phyloP scores from a whole-genome alignment of 2,113 vertebrate species.

The Caracal caracal region DNA sequence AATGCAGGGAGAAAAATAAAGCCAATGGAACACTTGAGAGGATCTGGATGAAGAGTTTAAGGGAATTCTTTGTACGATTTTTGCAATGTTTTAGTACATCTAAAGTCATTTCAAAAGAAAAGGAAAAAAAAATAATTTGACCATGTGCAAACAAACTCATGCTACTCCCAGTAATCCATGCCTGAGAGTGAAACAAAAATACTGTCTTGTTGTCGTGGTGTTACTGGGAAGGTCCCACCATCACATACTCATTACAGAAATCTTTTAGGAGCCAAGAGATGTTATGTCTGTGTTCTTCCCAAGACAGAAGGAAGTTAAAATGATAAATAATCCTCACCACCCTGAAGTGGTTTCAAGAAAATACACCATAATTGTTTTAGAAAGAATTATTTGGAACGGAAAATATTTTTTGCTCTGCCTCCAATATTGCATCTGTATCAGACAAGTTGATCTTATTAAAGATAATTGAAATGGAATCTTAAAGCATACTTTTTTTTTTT shows the following conservation, averaged over 20 bases:
- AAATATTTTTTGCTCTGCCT: constrained; percentile 69
- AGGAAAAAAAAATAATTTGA: not conserved
- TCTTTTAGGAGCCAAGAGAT: constrained; percentile 25
- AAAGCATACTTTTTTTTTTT: constrained; percentile 70
- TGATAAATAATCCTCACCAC: constrained; percentile 29
- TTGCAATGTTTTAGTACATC: not conserved
- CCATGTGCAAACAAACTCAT: not conserved
- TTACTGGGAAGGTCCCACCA: not conserved
- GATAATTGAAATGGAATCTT: constrained; percentile 75
- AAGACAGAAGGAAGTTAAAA: constrained; percentile 58
- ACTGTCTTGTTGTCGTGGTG: not conserved
- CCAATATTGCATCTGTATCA: constrained; percentile 64
- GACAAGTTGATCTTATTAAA: constrained; percentile 75
- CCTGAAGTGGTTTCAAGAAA: constrained; percentile 69
- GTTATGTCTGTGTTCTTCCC: not conserved
- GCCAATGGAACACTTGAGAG: not conserved
- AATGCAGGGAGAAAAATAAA: not conserved
- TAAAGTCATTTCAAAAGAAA: constrained; percentile 53
- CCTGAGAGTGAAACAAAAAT: constrained; percentile 21
- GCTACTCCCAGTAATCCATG: not conserved
- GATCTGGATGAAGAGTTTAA: not conserved
- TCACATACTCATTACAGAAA: constrained; percentile 24
- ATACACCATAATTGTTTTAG: constrained; percentile 67
- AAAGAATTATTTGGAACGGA: constrained; percentile 67
- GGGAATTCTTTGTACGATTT: not conserved